These are phyloP conservation scores for Drosophila jambulina DNA, from an alignment of 1,140 invertebrate genomes.

Conservation along the genomic window DNA sequence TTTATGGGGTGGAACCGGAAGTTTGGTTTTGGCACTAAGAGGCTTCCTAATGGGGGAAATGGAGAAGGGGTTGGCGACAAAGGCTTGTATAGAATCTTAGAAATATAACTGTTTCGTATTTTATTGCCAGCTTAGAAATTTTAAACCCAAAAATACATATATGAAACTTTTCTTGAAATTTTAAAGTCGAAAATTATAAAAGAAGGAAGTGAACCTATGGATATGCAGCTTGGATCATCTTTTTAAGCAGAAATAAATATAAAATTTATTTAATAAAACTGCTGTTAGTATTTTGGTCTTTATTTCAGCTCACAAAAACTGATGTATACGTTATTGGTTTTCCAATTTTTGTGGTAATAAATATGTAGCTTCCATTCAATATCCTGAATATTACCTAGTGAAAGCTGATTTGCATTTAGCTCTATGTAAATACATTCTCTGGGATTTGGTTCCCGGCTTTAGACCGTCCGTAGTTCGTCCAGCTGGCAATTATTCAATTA, in stretches of 20 bases:
- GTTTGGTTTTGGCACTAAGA: constrained; percentile 28
- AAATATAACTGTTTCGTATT: constrained; percentile 8
- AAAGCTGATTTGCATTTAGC: neutral
- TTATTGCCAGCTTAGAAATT: neutral
- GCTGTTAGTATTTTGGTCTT: neutral
- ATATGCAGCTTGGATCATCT: too few relatives aligned
- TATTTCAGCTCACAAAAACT: too few relatives aligned
- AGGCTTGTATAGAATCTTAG: constrained; percentile 1
- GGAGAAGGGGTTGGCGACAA: constrained; percentile 16
- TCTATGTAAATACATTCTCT: too few relatives aligned
- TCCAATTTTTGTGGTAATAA: neutral
- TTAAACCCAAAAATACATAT: neutral
- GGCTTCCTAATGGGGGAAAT: constrained; percentile 22
- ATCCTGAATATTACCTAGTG: neutral
- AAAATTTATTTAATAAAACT: neutral
- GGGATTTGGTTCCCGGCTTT: neutral
- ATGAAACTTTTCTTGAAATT: neutral
- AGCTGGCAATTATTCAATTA: constrained; percentile 65
- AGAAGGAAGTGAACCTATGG: neutral
- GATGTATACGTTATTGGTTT: too few relatives aligned
- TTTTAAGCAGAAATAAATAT: neutral
- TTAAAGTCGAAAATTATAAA: neutral
- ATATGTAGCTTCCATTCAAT: neutral
- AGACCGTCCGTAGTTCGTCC: neutral
- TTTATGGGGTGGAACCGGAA: constrained; percentile 52